Base-by-base conservation (phyloP, 2,888 invertebrate species). In the Phortica okadai region DNA sequence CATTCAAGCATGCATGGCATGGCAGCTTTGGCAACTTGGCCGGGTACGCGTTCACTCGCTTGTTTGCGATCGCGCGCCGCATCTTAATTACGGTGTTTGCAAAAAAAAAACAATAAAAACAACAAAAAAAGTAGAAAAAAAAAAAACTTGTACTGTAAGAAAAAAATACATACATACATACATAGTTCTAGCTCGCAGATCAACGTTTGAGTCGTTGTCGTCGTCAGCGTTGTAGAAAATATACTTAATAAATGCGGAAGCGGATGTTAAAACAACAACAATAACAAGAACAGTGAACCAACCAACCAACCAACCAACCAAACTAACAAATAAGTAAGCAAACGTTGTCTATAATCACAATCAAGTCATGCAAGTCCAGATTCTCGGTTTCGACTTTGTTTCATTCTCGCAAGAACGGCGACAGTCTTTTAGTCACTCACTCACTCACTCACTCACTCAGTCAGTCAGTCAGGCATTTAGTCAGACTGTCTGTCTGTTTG, bases 171-270 rank as follows among this genome's bases (percentile, higher is more conserved):
- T 33, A 33, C 33, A 33, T 4, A 33, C 1, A 33, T 33, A 33
- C 33, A 33, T 33, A 83, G 84, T 86, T 86, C 85, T 86, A 84
- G 58, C 74, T 44, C 85, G 81, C 80, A 56, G 81, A 82, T 74
- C 78, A 84, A 80, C 84, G 79, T 59, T 66, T 10, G 33, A 33
- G 66, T 21, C 33, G 33, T 41, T 66, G 66, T 21, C n/a, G 64
- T 66, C 73, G 62, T 54, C 58, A 58, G 50, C 59, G 58, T 50
- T 16, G 67, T 59, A 69, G 44, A 69, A 82, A 87, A 86, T 86
- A 86, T 85, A 88, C 88, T 88, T 88, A 86, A 88, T 86, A 89
- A 89, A 89, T 90, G 89, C 89, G 89, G 89, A 89, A 89, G 89
- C 89, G 89, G 89, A 89, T 89, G 89, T 89, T 86, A 84, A 83